A percentile compares a stretch with the other conserved stretches of the same genome.
These are phyloP conservation scores for Leptinotarsa lineolata DNA, from an alignment of 1,140 invertebrate genomes.

Conservation along the genomic window DNA sequence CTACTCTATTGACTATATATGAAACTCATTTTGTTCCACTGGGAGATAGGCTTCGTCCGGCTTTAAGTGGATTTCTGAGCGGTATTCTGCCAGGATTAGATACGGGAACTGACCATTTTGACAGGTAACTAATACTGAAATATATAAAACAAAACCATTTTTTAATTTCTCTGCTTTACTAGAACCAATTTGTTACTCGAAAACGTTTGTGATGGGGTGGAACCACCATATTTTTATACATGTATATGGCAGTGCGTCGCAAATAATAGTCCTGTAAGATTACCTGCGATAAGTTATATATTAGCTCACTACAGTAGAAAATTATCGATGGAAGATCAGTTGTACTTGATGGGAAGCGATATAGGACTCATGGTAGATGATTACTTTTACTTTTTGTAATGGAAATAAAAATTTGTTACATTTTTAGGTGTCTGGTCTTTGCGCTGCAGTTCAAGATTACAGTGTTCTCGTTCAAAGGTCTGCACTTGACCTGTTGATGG, in stretches of 20 bases:
- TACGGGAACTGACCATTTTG: slow-evolving; percentile 89
- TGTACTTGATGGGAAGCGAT: slow-evolving; percentile 85
- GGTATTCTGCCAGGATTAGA: slow-evolving; percentile 86
- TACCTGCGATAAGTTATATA: slow-evolving; percentile 83
- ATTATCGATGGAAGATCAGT: slow-evolving; percentile 80
- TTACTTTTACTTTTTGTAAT: not conserved
- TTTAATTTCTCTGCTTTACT: slow-evolving; percentile 38
- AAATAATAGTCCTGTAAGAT: slow-evolving; percentile 79
- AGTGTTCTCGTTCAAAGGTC: slow-evolving; percentile 86
- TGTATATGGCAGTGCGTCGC: slow-evolving; percentile 88
- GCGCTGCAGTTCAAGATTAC: slow-evolving; percentile 76
- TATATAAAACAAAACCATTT: not conserved
- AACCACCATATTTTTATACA: slow-evolving; percentile 80
- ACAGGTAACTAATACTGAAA: slow-evolving; percentile 61
- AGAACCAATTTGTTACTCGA: slow-evolving; percentile 79
- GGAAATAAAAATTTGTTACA: slow-evolving; percentile 9
- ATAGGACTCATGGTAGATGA: slow-evolving; percentile 77
- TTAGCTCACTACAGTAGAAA: slow-evolving; percentile 84
- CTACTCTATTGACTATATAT: slow-evolving; percentile 82
- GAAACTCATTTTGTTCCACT: slow-evolving; percentile 91
- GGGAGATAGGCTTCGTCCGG: slow-evolving; percentile 78
- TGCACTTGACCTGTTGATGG: slow-evolving; percentile 81
- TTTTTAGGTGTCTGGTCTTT: slow-evolving; percentile 58
- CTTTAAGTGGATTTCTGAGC: slow-evolving; percentile 84
- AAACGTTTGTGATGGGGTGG: slow-evolving; percentile 81